Conservation (phyloP, 1,140 invertebrate species). For the Delia radicum region DNA sequence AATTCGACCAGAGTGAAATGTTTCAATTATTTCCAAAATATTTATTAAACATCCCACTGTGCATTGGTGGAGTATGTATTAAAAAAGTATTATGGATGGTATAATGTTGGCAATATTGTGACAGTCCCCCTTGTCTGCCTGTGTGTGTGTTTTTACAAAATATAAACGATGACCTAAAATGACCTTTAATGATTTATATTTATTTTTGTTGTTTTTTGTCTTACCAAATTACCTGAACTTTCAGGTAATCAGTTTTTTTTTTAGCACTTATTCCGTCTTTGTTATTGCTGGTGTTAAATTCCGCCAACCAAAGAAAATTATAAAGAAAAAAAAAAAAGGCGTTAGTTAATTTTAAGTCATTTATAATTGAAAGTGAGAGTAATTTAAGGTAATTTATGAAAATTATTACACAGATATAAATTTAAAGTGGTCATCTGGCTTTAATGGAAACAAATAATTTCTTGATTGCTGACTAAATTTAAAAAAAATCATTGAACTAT, state of each 20-base stretch:
- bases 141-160: too few species aligned
- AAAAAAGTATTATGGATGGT: too few species aligned
- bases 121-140: too few species aligned
- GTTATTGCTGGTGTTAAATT: not conserved
- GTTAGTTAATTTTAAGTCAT: not conserved
- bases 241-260: not conserved
- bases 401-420: not conserved
- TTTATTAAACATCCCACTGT: too few species aligned
- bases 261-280: not conserved
- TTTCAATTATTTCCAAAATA: too few species aligned
- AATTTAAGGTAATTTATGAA: conserved; percentile 2
- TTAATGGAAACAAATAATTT: not conserved
- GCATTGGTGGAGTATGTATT: too few species aligned
- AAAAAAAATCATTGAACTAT: too few species aligned
- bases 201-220: not conserved
- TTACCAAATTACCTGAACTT: not conserved
- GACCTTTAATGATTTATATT: not conserved
- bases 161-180: not conserved
- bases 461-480: too few species aligned
- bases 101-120: too few species aligned
- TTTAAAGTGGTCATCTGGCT: not conserved
- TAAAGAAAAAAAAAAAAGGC: not conserved
- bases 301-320: not conserved
- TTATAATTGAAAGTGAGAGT: conserved; percentile 1
- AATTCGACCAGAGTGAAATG: too few species aligned